Evolutionary conservation across 2,888 invertebrate genomes (phyloP), one percentile per base, ranked within the genome.

Genomic region (Thera obeliscata): DNA sequence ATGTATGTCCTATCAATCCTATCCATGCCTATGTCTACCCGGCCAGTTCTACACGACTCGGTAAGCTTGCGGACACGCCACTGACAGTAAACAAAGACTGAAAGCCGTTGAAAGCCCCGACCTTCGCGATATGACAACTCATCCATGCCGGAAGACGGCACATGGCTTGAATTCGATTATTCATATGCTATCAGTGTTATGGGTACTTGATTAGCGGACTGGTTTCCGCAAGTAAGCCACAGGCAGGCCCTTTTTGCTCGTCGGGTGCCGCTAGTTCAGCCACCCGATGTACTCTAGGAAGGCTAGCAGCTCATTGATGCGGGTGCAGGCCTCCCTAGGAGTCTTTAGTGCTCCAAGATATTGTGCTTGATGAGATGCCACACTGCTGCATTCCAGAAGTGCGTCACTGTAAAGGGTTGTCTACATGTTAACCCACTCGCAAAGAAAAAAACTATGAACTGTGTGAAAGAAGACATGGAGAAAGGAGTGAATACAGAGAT

Each of bases 131-230:
- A 49, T 22, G 8, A 49, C 61, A 35, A 55, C 50, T 55, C 54
- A 55, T 46, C 46, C 54, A 55, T 46, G 54, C 61, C 54, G 61
- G 61, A 61, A 61, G 54, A 61, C 35, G 35, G 35, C 54, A 35
- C 46, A 35, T 11, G 3, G 46, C 48, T 48, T 61, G 61, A 43
- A 55, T 61, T 35, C 54, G 33, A 43, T 61, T 54, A 43, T 41
- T 49, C 22, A 11, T n/a, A 54, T 55, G 3, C 12, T 55, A 46
- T 55, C 46, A 54, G 35, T 50, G 50, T 35, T 35, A 55, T 9
- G 52, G 52, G 33, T 9, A 22, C 22, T 22, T 22, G 22, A 22
- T 22, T 0, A 22, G 22, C 22, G 22, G 22, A 22, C 22, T 22
- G 22, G 22, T 22, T 22, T 22, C 22, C 1, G 22, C 22, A 22